These are phyloP conservation scores for Lasioglossum marginatum DNA, from an alignment of 2,888 invertebrate species.

Conservation along the genomic window DNA sequence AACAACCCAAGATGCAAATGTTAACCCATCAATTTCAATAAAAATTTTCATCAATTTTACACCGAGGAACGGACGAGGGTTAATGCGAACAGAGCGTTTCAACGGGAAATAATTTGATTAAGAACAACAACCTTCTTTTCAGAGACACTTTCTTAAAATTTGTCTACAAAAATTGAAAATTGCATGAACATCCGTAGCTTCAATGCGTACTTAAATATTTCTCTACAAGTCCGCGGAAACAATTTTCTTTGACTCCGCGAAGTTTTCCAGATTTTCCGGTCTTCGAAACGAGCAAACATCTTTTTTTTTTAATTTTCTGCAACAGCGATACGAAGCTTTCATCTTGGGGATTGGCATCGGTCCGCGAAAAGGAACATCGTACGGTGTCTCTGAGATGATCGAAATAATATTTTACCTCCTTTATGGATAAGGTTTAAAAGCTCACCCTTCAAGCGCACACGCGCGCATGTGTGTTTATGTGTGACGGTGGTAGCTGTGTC, in stretches of 20 bases:
- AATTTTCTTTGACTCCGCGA: neutral
- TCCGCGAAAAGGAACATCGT: neutral
- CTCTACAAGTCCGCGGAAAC: neutral
- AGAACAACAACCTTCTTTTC: too few relatives aligned
- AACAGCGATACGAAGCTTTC: neutral
- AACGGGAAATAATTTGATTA: too few relatives aligned
- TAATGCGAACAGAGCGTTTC: too few relatives aligned
- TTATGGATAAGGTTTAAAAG: constrained; percentile 44
- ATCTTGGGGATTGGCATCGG: neutral
- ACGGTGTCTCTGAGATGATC: constrained; percentile 10
- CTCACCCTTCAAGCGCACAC: constrained; percentile 27
- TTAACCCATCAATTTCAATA: too few relatives aligned
- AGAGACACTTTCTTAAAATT: too few relatives aligned
- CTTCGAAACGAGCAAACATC: neutral
- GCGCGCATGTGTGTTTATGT: constrained; percentile 25
- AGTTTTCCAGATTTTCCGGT: neutral
- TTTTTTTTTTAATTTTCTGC: neutral
- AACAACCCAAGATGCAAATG: too few relatives aligned
- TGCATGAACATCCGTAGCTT: too few relatives aligned
- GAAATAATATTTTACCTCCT: constrained; percentile 65
- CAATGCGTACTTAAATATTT: neutral
- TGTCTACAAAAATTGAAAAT: too few relatives aligned
- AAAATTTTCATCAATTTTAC: too few relatives aligned
- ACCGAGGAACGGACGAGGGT: too few relatives aligned
- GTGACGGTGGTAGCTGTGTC: constrained; percentile 21